These are phyloP conservation scores for Charanyca ferruginea DNA, from an alignment of 2,888 invertebrate species.

Conservation along the genomic window DNA sequence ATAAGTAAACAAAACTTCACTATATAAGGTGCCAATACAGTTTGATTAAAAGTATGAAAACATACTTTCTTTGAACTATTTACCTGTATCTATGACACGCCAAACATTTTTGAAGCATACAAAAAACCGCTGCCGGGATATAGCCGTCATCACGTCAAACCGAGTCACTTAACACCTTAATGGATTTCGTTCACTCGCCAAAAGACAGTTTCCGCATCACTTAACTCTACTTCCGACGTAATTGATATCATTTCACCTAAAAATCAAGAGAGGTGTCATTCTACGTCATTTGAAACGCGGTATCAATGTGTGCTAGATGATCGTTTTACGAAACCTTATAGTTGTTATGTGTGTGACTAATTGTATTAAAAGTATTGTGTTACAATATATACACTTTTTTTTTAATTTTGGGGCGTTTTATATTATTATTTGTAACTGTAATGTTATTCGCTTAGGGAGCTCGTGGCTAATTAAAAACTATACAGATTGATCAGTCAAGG, in stretches of 20 bases:
- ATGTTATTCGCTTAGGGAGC: too few relatives aligned
- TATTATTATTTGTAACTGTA: neutral
- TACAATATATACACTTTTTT: conserved; percentile 5
- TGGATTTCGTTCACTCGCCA: conserved; percentile 82
- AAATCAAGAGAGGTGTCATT: conserved; percentile 82
- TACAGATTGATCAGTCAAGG: too few relatives aligned
- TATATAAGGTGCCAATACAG: neutral
- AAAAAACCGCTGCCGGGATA: conserved; percentile 64
- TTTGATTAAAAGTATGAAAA: conserved; percentile 20
- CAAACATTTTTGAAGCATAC: conserved; percentile 57
- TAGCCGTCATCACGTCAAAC: conserved; percentile 79
- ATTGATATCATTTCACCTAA: conserved; percentile 87
- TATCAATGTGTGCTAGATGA: conserved; percentile 67
- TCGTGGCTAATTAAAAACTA: too few relatives aligned
- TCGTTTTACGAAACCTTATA: conserved; percentile 76
- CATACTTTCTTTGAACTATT: conserved; percentile 22
- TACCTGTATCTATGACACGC: conserved; percentile 26
- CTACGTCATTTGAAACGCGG: conserved; percentile 74
- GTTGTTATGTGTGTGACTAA: conserved; percentile 59
- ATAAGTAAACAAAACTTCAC: conserved; percentile 2
- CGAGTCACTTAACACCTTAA: conserved; percentile 85
- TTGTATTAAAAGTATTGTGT: conserved; percentile 54
- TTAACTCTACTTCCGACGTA: conserved; percentile 87
- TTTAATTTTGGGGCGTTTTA: conserved; percentile 10
- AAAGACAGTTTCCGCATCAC: conserved; percentile 88